phyloP scores from a whole-genome alignment of 2,113 vertebrate species.

The Pelusios castaneus region DNA sequence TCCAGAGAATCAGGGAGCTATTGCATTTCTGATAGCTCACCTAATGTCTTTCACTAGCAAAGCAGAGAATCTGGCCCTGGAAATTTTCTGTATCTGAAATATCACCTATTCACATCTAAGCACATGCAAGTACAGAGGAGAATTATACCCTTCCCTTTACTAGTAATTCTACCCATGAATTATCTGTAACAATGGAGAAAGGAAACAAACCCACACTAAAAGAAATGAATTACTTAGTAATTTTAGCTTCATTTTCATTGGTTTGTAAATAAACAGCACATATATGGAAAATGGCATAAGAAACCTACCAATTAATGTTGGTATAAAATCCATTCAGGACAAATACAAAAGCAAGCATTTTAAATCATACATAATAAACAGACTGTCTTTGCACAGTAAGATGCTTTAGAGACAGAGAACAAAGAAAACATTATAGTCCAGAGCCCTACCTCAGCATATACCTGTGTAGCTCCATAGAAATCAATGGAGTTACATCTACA shows the following conservation, averaged over 20 bases:
- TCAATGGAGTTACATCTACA: accelerated
- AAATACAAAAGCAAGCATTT: not conserved
- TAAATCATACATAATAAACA: not conserved
- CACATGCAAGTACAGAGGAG: not conserved
- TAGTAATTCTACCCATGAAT: not conserved
- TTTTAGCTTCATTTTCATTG: not conserved
- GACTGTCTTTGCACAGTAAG: not conserved
- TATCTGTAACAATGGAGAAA: accelerated
- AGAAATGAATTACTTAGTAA: not conserved
- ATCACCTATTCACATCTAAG: not conserved
- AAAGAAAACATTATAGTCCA: not conserved
- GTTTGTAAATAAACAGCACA: not conserved
- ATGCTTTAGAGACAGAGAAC: not conserved
- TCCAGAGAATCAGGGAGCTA: not conserved
- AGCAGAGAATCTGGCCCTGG: not conserved
- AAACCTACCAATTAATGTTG: not conserved
- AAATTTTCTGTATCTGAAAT: not conserved
- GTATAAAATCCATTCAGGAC: not conserved
- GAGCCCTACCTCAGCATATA: not conserved
- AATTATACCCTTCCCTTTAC: not conserved
- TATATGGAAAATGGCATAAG: not conserved
- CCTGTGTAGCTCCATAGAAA: accelerated
- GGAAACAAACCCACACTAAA: not conserved
- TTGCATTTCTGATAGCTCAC: not conserved
- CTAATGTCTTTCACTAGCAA: not conserved